Conservation (phyloP, 2,797 vertebrate species). For the Xerus rutilus region DNA sequence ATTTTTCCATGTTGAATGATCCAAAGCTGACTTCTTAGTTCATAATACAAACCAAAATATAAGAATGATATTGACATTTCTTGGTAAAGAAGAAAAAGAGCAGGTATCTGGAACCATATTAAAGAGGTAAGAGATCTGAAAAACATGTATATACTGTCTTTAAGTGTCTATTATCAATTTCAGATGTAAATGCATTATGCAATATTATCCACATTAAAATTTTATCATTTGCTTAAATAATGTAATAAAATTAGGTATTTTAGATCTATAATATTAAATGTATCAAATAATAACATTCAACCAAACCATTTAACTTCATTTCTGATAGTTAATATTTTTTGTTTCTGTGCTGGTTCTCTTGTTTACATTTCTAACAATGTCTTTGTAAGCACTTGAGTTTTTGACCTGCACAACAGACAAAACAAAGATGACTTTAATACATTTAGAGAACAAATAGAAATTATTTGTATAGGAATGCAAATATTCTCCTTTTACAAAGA, state of each 20-base stretch:
- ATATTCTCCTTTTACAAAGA: background rate
- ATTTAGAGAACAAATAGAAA: background rate
- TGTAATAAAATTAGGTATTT: background rate
- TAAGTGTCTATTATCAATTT: background rate
- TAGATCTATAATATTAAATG: background rate
- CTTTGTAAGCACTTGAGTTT: background rate
- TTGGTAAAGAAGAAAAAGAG: background rate
- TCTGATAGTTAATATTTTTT: background rate
- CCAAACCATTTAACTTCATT: background rate
- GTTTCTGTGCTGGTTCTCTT: background rate
- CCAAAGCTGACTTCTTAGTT: conserved; percentile 16
- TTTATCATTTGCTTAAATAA: background rate
- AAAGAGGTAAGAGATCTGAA: background rate
- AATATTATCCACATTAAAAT: background rate
- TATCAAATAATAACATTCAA: background rate
- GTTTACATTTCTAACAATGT: background rate
- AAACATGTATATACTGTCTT: background rate
- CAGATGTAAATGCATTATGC: background rate
- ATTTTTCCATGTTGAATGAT: conserved; percentile 17
- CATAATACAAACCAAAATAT: background rate
- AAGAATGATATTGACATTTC: background rate
- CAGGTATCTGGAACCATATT: background rate
- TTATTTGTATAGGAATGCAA: background rate
- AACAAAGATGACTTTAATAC: background rate
- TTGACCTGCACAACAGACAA: background rate